phyloP scores from a whole-genome alignment of 2,797 vertebrate genomes.

The Microctenopoma steveboyesi region DNA sequence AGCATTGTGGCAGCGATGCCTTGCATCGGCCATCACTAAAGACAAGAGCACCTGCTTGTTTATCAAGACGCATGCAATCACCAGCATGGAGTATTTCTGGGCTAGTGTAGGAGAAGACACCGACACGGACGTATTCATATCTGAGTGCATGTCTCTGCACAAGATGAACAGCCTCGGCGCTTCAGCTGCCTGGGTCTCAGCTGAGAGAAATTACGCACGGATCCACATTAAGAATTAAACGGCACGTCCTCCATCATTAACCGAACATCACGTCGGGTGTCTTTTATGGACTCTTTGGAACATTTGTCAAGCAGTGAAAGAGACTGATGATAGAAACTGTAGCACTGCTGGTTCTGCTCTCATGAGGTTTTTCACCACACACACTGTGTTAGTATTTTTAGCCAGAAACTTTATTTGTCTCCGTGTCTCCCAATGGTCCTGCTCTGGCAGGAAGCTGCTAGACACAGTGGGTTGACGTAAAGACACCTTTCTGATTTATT shows the following conservation, averaged over 20 bases:
- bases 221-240: conserved; percentile 37
- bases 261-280: conserved; percentile 28
- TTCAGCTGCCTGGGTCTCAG: conserved; percentile 13
- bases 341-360: background rate
- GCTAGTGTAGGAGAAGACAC: conserved; percentile 1
- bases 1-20: too few relatives aligned
- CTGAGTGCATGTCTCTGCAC: background rate
- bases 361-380: too few relatives aligned
- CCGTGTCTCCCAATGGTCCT: too few relatives aligned
- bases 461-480: too few relatives aligned
- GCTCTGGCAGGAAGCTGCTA: too few relatives aligned
- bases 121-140: background rate
- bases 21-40: too few relatives aligned
- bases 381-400: too few relatives aligned
- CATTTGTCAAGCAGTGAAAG: conserved; percentile 32
- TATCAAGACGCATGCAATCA: too few relatives aligned
- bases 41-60: too few relatives aligned
- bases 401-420: too few relatives aligned
- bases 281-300: conserved; percentile 28
- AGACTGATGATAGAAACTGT: conserved; percentile 24
- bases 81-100: background rate
- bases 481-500: too few relatives aligned
- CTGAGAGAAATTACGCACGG: conserved; percentile 16
- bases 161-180: conserved; percentile 16
- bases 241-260: conserved; percentile 37